Evolutionary conservation across 1,140 invertebrate species (phyloP), one percentile per base, ranked within the genome.

Genomic region (Mycetomoellerius zeteki): DNA sequence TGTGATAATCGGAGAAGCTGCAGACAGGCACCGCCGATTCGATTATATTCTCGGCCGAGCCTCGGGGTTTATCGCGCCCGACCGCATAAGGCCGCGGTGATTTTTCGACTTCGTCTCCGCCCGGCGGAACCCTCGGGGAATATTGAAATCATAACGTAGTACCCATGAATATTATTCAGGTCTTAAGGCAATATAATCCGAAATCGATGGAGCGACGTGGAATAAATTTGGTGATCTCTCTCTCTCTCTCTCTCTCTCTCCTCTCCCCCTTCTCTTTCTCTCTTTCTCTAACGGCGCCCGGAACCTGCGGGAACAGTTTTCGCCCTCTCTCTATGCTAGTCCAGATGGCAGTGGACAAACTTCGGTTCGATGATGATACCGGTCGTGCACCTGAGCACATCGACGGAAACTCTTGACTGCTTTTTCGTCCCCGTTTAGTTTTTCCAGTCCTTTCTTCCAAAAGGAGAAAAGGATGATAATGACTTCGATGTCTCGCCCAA

Each of bases 131-230:
- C 54, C n/a, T 27, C 89, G 80, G 86, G 91, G 92, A 93, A 94
- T 94, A 95, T 94, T 94, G 93, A 94, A 94, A 94, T 94, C 94
- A 94, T 94, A 94, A 94, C 92, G 92, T 87, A 86, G 89, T 88
- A 89, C 77, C 93, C 93, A 94, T 94, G 94, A 95, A 94, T 94
- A 95, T 94, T 94, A 94, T 94, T 94, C 92, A 86, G 86, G 89
- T 93, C 92, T 94, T 93, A 94, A 92, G 91, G 93, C 92, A 92
- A 94, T 94, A 94, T 95, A 94, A 95, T 94, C 92, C 90, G 87
- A 92, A 94, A 94, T 94, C 93, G 94, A 94, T 95, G 89, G 91
- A 93, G 91, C 93, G 88, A 90, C 86, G 89, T 85, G 87, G 92
- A 94, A 94, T 95, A 94, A 93, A 94, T 94, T 94, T 93, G 80